Evolutionary conservation across 2,113 vertebrate genomes (phyloP), one percentile per base, ranked within the genome.

Genomic region (Plecturocebus donacophilus): DNA sequence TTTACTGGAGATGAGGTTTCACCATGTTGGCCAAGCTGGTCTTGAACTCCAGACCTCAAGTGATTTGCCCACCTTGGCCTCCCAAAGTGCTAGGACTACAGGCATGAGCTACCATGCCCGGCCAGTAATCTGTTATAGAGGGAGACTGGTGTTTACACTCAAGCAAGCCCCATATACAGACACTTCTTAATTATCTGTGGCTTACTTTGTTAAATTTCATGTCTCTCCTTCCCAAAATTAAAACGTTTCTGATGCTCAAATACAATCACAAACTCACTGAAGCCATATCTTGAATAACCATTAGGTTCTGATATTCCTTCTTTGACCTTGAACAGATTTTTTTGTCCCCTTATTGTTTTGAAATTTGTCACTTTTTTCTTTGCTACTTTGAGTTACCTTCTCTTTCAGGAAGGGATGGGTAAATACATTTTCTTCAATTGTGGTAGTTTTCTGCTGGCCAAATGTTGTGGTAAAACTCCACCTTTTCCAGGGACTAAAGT

Each of bases 341-440:
- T 87, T 85, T 58, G 35, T 76, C n/a, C 16, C 8, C 8, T 84
- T 87, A 49, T 54, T 83, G 1, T 10, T 95, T 94, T 87, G 90
- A 90, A 88, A 76, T 38, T 10, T 68, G 40, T 71, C 73, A 17
- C 11, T 30, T 47, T 47, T 56, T 79, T n/a, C 56, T 71, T 47
- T 49, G 40, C 27, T 61, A 14, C 61, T 45, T 38, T 61, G 40
- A 76, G 76, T 94, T 92, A 23, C 45, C 30, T 73, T 66, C 79
- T 71, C 19, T 93, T 91, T 20, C 54, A 76, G 61, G n/a, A 93
- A 96, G 35, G 70, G 64, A 38, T 21, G 13, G 0, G 2, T 20
- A 87, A 96, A 61, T 64, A n/a, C 8, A 8, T 84, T 95, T 97
- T 94, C 45, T 83, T 93, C 61, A 81, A 76, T n/a, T 38, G 10